phyloP scores from a whole-genome alignment of 2,797 vertebrate species.

The Saxicola maurus region DNA sequence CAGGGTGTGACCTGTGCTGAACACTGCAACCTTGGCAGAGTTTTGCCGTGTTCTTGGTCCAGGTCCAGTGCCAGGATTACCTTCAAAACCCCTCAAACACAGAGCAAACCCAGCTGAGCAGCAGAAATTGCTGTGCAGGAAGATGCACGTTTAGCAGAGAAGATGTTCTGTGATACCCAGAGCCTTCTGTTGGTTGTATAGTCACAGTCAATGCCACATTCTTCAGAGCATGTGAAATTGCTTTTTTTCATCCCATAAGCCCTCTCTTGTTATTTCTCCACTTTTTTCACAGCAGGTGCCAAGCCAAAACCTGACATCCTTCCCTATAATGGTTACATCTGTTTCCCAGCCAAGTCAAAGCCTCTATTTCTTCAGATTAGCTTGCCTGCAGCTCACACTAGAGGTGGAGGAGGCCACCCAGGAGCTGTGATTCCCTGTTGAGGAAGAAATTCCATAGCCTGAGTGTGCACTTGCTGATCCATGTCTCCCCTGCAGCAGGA shows the following conservation, averaged over 20 bases:
- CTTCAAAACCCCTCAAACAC: neutral
- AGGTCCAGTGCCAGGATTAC: neutral
- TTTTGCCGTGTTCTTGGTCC: neutral
- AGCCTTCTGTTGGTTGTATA: neutral
- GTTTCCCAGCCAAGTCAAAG: neutral
- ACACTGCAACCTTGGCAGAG: neutral
- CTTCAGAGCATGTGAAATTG: neutral
- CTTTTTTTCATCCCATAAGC: neutral
- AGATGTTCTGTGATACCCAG: neutral
- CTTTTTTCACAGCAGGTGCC: neutral
- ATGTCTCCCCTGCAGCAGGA: neutral
- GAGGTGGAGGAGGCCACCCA: neutral
- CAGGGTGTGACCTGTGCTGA: neutral
- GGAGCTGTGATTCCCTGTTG: neutral
- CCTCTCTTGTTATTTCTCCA: neutral
- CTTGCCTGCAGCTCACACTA: neutral
- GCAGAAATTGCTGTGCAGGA: neutral
- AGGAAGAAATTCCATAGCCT: neutral
- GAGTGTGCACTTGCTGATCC: neutral
- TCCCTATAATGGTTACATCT: neutral
- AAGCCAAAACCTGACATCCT: neutral
- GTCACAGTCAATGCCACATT: neutral
- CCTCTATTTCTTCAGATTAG: neutral
- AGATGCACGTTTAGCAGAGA: neutral
- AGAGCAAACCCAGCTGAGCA: neutral